Conservation (phyloP, 2,797 vertebrate species). For the Pterois miles region DNA sequence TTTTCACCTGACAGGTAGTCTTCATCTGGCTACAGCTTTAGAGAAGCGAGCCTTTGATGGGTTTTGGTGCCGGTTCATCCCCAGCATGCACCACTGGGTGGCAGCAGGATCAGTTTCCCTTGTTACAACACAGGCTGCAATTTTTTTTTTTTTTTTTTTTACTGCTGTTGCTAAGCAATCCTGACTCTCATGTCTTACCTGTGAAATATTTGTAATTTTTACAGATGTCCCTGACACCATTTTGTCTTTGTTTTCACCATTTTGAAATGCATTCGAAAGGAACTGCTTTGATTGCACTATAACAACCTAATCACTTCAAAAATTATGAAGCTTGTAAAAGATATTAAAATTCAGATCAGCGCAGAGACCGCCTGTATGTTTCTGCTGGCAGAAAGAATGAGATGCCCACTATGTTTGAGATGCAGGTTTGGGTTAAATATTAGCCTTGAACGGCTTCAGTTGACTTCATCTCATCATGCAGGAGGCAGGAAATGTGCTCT, state of each 20-base stretch:
- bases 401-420: background rate
- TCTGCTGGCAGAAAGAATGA: constrained; percentile 4
- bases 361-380: background rate
- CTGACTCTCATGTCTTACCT: constrained; percentile 72
- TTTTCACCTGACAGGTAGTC: constrained; percentile 1
- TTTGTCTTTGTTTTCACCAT: constrained; percentile 74
- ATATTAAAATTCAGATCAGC: background rate
- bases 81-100: constrained; percentile 69
- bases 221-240: constrained; percentile 76
- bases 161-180: constrained; percentile 84
- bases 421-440: constrained; percentile 67
- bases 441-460: constrained; percentile 59
- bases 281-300: background rate
- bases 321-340: background rate
- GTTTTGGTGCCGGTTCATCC: background rate
- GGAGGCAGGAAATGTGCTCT: constrained; percentile 78
- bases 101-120: constrained; percentile 67
- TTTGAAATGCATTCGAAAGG: constrained; percentile 36
- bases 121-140: constrained; percentile 55
- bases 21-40: background rate
- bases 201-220: constrained; percentile 74
- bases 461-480: constrained; percentile 63
- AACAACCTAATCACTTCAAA: background rate
- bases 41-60: constrained; percentile 11
- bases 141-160: constrained; percentile 51